phyloP scores from a whole-genome alignment of 2,888 invertebrate genomes.

The Coenonympha glycerion region DNA sequence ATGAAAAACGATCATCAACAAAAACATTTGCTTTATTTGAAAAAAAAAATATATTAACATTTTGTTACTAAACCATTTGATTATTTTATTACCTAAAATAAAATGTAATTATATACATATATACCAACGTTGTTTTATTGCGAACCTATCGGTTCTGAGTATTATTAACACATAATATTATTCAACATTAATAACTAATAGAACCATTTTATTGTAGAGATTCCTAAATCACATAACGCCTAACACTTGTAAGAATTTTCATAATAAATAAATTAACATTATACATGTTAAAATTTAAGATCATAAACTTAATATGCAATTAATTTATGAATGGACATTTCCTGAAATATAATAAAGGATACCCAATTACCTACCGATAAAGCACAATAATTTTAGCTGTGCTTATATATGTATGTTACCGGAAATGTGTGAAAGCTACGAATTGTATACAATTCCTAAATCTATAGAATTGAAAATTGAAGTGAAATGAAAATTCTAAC shows the following conservation, averaged over 20 bases:
- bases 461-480: too few relatives aligned
- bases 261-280: too few relatives aligned
- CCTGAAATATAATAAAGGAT: too few relatives aligned
- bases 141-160: not conserved
- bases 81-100: conserved; percentile 2
- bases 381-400: too few relatives aligned
- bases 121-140: not conserved
- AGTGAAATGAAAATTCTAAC: too few relatives aligned
- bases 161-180: not conserved
- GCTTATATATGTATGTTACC: too few relatives aligned
- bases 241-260: not conserved
- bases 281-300: too few relatives aligned
- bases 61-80: conserved; percentile 3
- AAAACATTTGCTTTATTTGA: conserved; percentile 16
- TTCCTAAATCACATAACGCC: conserved; percentile 1
- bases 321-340: too few relatives aligned
- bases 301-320: too few relatives aligned
- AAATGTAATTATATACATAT: not conserved
- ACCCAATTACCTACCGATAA: too few relatives aligned
- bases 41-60: conserved; percentile 16
- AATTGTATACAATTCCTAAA: too few relatives aligned
- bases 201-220: conserved; percentile 9
- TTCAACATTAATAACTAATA: not conserved
- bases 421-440: too few relatives aligned
- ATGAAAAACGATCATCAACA: conserved; percentile 1